Percentiles rank a stretch among this genome's conserved stretches.
phyloP scores from a whole-genome alignment of 2,888 invertebrate species.

The Pammene aurita region DNA sequence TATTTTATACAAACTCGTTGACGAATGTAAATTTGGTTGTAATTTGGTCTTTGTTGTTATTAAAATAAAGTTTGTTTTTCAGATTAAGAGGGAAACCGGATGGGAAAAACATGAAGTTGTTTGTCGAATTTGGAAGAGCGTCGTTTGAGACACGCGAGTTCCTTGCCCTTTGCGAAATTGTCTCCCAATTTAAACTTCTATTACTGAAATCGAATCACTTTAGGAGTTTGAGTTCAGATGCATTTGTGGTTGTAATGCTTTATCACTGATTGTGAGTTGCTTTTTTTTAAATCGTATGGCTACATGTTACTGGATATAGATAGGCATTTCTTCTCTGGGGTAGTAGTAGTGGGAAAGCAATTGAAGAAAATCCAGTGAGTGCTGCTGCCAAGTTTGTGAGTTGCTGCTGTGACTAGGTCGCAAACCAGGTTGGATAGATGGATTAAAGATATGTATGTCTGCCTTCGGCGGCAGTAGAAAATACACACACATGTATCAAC shows the following conservation, averaged over 20 bases:
- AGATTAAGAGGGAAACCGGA: neutral
- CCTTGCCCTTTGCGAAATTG: constrained; percentile 47
- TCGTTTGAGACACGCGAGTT: constrained; percentile 48
- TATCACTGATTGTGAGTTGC: constrained; percentile 1
- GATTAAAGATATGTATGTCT: neutral
- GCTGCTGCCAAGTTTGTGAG: too few relatives aligned
- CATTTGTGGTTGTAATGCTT: constrained; percentile 28
- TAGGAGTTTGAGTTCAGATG: constrained; percentile 37
- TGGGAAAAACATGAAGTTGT: constrained; percentile 10
- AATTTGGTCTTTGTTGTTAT: constrained; percentile 3
- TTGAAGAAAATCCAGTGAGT: too few relatives aligned
- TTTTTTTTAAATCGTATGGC: too few relatives aligned
- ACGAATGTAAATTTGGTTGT: neutral
- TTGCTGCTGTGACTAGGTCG: neutral
- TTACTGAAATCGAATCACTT: constrained; percentile 56
- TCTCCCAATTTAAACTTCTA: constrained; percentile 52
- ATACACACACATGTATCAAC: too few relatives aligned
- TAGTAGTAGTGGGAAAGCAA: too few relatives aligned
- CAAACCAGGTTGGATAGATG: neutral
- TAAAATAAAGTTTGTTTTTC: constrained; percentile 5
- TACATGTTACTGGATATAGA: too few relatives aligned
- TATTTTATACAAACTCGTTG: constrained; percentile 12
- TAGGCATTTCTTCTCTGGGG: too few relatives aligned
- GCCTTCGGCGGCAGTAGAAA: too few relatives aligned
- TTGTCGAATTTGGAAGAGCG: constrained; percentile 36